A percentile compares a stretch with the other conserved stretches of the same genome.
Evolutionary conservation across 2,888 invertebrate species (phyloP).

Genomic region (Acanthoscelides obtectus): DNA sequence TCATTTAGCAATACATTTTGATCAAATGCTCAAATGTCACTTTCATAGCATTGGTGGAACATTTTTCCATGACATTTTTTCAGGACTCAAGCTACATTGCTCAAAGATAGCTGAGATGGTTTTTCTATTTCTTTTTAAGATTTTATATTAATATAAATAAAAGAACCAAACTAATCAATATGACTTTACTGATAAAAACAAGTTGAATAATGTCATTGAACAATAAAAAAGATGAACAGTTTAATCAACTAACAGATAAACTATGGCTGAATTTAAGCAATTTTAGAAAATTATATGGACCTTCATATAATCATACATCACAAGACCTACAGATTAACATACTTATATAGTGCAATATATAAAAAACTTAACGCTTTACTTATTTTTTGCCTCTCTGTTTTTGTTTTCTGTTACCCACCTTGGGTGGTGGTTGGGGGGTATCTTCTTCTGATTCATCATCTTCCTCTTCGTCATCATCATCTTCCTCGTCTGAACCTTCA

Average conservation of each 20-base stretch:
- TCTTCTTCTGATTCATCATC: constrained; percentile 21
- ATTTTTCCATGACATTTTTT: too few relatives aligned
- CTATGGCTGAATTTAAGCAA: neutral
- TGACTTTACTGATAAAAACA: neutral
- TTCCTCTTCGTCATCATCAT: constrained; percentile 17
- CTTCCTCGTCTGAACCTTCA: constrained; percentile 17
- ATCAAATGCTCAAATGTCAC: too few relatives aligned
- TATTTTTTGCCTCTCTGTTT: constrained; percentile 1
- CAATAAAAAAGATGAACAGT: neutral
- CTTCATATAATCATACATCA: neutral
- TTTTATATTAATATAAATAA: neutral
- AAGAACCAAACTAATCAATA: neutral
- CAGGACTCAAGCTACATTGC: too few relatives aligned
- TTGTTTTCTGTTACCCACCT: constrained; percentile 25
- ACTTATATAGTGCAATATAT: constrained; percentile 1
- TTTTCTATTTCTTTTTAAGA: too few relatives aligned
- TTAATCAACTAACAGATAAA: neutral
- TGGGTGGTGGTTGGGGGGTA: constrained; percentile 12
- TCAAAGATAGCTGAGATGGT: too few relatives aligned
- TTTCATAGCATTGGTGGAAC: too few relatives aligned
- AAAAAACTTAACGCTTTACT: neutral
- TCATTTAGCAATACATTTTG: too few relatives aligned
- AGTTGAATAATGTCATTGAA: neutral
- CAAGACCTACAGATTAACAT: neutral
- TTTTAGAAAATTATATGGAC: neutral